Conservation (phyloP, 2,797 vertebrate species). For the Megaceryle alcyon region DNA sequence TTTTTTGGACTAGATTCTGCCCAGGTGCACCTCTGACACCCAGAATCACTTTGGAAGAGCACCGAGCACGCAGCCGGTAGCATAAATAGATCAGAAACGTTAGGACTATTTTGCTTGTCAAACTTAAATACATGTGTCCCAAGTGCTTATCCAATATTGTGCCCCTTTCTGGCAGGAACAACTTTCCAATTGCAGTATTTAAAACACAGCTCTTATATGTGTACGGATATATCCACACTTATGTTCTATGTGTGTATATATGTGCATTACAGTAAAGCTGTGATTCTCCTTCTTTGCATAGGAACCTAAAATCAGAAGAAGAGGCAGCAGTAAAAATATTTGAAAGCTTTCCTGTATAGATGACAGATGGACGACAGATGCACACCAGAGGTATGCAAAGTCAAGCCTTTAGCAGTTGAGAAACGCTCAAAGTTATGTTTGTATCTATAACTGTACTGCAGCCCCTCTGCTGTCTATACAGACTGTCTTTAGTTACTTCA, state of each 20-base stretch:
- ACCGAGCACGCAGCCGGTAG: neutral
- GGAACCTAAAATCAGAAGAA: neutral
- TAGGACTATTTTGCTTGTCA: neutral
- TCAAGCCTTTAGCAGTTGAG: neutral
- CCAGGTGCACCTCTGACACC: neutral
- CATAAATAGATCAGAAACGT: neutral
- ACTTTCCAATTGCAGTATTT: neutral
- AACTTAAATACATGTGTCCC: neutral
- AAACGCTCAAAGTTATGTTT: neutral
- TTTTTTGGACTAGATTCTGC: neutral
- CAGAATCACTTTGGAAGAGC: neutral
- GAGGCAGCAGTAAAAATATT: slow-evolving; percentile 13
- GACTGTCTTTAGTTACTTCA: neutral
- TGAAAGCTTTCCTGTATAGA: neutral
- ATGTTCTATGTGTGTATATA: neutral
- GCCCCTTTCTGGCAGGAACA: neutral
- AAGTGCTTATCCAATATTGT: neutral
- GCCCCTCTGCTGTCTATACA: neutral
- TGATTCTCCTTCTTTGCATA: neutral
- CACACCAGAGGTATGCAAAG: slow-evolving; percentile 35
- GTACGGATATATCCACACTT: neutral
- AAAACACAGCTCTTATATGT: neutral
- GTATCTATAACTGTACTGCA: neutral
- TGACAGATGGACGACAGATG: slow-evolving; percentile 37
- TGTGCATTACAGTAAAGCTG: neutral